Evolutionary conservation across 2,797 vertebrate species (phyloP).

Genomic region (Trachops cirrhosus): DNA sequence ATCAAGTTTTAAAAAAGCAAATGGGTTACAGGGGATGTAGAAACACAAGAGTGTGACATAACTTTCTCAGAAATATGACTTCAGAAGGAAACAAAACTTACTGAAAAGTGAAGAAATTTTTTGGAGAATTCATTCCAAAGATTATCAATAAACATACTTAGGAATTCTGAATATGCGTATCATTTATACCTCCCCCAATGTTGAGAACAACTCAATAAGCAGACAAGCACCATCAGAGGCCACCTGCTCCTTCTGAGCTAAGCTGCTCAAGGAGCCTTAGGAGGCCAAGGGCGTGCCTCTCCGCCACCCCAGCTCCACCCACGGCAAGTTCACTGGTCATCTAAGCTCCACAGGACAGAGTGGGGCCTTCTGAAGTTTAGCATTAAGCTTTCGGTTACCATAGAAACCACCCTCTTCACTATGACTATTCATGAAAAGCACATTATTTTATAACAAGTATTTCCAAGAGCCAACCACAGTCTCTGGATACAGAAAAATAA

Average conservation of each 20-base stretch:
- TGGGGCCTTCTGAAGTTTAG: background rate
- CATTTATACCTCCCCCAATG: background rate
- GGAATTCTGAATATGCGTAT: background rate
- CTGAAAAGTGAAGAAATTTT: slow-evolving; percentile 27
- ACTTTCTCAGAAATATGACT: background rate
- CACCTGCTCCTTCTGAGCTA: background rate
- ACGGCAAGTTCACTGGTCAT: background rate
- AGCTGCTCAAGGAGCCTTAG: background rate
- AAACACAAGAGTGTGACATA: slow-evolving; percentile 15
- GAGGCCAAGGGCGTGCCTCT: background rate
- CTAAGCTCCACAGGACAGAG: background rate
- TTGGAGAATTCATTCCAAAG: background rate
- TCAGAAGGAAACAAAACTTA: slow-evolving; percentile 8
- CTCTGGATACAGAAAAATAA: background rate
- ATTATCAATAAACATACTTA: background rate
- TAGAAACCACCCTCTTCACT: background rate
- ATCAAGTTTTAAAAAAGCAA: slow-evolving; percentile 41
- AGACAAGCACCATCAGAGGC: background rate
- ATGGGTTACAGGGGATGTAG: background rate
- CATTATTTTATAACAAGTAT: background rate
- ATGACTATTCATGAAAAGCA: background rate
- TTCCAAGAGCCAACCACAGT: slow-evolving; percentile 34
- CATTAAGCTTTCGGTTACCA: background rate
- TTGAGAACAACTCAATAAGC: background rate
- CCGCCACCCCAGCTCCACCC: background rate